Conservation (phyloP, 2,888 invertebrate species). For the Agriopis marginaria region DNA sequence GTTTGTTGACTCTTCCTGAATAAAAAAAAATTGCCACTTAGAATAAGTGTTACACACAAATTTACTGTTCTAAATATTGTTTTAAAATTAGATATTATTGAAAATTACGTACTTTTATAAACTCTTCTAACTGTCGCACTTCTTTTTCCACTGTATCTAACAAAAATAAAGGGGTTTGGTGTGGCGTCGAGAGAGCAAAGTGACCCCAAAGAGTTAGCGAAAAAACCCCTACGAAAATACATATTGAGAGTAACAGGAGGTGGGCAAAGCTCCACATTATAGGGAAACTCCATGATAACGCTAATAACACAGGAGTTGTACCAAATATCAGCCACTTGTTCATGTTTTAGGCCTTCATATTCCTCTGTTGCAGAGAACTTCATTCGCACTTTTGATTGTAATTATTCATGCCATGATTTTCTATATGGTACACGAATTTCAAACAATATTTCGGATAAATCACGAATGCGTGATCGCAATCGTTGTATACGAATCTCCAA, state of each 20-base stretch:
- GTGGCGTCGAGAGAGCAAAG: slow-evolving; percentile 88
- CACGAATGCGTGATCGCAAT: not conserved
- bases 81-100: not conserved
- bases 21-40: not conserved
- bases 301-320: slow-evolving; percentile 62
- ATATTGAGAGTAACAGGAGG: slow-evolving; percentile 63
- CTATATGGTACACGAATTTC: not conserved
- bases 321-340: slow-evolving; percentile 66
- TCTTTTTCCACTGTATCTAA: slow-evolving; percentile 88
- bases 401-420: not conserved
- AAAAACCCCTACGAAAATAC: slow-evolving; percentile 65
- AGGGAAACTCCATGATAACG: slow-evolving; percentile 71
- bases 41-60: not conserved
- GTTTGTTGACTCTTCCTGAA: slow-evolving; percentile 75
- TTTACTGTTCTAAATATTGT: not conserved
- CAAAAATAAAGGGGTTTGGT: slow-evolving; percentile 87
- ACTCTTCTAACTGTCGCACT: slow-evolving; percentile 86
- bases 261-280: slow-evolving; percentile 66
- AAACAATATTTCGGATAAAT: not conserved
- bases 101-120: slow-evolving; percentile 83
- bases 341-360: slow-evolving; percentile 29
- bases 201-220: slow-evolving; percentile 87
- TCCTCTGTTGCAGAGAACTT: slow-evolving; percentile 10
- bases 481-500: not conserved
- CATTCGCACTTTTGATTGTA: not conserved